Evolutionary conservation across 2,888 invertebrate genomes (phyloP), one percentile per base, ranked within the genome.

Genomic region (Clusia tigrina): DNA sequence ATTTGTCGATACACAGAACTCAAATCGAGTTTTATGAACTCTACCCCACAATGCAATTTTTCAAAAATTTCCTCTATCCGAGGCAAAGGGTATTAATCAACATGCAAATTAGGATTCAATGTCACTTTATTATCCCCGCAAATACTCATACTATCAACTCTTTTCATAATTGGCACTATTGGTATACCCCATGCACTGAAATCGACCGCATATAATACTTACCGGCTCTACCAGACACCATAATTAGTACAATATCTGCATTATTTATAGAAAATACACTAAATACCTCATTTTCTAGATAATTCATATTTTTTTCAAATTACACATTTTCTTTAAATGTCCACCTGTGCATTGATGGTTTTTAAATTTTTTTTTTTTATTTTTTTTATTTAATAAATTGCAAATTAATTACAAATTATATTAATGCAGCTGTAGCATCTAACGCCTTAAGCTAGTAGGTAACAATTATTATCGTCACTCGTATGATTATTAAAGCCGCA

Each of bases 1-100:
- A 81, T 66, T 69, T 82, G 80, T 62, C 78, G 76, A 61, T 79
- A 82, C 0, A 78, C 79, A 48, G 73, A 70, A 0, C 70, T 61
- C 20, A 78, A 69, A 69, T 81, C 77, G 5, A 80, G 48, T 63
- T 76, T 74, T n/a, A 56, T 56, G 23, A 48, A 57, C 56, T 57
- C 64, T 23, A 62, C 62, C 10, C 65, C 66, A 2, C 66, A 64
- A 25, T 64, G 63, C 1, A 70, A n/a, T 71, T 67, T 65, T n/a
- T 70, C 67, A 63, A 73, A 76, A 18, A 75, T 38, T 22, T 76
- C 71, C 37, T 76, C 74, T 15, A 77, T 73, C 6, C 73, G 65
- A 1, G 74, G 76, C 18, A 74, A 54, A 0, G 74, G 74, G 58
- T 78, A 67, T 24, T 73, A 74, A 12, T 72, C 67, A 58, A 77